These are phyloP conservation scores for Gymnarchus niloticus DNA, from an alignment of 2,113 vertebrate genomes.

Conservation along the genomic window DNA sequence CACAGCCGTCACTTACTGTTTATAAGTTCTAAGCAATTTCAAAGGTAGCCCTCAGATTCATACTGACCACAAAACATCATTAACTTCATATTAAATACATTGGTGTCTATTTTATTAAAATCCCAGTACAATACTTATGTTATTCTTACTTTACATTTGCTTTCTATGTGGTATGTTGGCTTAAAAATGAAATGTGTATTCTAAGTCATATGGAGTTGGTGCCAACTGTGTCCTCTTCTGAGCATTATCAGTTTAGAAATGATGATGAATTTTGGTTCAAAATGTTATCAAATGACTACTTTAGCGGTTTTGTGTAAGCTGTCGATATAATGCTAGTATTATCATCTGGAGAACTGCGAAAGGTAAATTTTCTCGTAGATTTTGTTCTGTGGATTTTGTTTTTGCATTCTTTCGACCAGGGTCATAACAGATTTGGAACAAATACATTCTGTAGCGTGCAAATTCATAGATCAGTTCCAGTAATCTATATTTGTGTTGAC, in stretches of 20 bases:
- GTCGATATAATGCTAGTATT: constrained; percentile 16
- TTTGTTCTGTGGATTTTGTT: constrained; percentile 5
- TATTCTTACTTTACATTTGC: background rate
- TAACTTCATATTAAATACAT: background rate
- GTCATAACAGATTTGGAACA: background rate
- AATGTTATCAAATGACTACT: no score
- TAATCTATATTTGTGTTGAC: background rate
- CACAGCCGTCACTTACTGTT: no score
- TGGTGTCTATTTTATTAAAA: background rate
- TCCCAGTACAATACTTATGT: background rate
- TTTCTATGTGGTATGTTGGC: background rate
- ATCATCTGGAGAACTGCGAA: background rate
- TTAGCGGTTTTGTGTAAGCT: no score
- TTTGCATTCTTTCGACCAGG: background rate
- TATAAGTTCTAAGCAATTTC: background rate
- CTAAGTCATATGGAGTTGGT: background rate
- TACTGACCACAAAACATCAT: background rate
- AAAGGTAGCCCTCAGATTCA: background rate
- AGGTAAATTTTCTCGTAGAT: background rate
- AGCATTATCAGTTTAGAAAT: background rate
- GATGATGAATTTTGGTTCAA: no score
- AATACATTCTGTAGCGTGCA: background rate
- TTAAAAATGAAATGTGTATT: background rate
- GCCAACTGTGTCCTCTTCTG: background rate
- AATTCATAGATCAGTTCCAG: background rate